Evolutionary conservation across 2,888 invertebrate species (phyloP).

Genomic region (Parnassius glacialis): DNA sequence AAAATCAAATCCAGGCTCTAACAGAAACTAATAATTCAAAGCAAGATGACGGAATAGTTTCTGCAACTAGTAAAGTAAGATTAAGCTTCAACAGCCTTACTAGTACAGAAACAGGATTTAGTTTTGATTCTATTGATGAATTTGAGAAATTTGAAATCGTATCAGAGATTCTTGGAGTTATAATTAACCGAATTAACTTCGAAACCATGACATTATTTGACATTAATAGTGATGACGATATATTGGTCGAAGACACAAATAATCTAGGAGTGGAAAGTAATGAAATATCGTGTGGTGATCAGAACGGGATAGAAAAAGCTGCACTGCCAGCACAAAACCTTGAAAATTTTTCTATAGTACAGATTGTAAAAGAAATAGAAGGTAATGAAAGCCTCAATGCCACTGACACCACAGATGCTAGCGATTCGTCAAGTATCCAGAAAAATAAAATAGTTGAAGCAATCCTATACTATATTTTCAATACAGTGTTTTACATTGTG

Average conservation of each 20-base stretch:
- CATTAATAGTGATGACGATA: background rate
- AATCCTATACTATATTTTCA: slow-evolving; percentile 61
- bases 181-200: slow-evolving; percentile 52
- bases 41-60: slow-evolving; percentile 1
- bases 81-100: slow-evolving; percentile 44
- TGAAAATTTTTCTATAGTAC: slow-evolving; percentile 16
- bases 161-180: slow-evolving; percentile 49
- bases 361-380: slow-evolving; percentile 50
- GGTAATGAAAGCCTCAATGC: slow-evolving; percentile 44
- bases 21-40: background rate
- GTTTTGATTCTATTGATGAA: slow-evolving; percentile 66
- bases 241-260: background rate
- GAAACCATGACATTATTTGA: background rate
- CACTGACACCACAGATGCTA: slow-evolving; percentile 51
- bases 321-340: background rate
- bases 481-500: slow-evolving; percentile 48
- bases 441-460: slow-evolving; percentile 57
- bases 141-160: slow-evolving; percentile 68
- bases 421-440: slow-evolving; percentile 44
- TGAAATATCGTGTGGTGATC: background rate
- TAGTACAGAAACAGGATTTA: slow-evolving; percentile 48
- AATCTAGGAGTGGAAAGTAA: background rate
- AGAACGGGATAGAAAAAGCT: background rate
- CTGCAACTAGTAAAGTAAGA: slow-evolving; percentile 4
- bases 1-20: slow-evolving; percentile 4